Evolutionary conservation across 2,113 vertebrate genomes (phyloP).

Genomic region (Peucedramus taeniatus): DNA sequence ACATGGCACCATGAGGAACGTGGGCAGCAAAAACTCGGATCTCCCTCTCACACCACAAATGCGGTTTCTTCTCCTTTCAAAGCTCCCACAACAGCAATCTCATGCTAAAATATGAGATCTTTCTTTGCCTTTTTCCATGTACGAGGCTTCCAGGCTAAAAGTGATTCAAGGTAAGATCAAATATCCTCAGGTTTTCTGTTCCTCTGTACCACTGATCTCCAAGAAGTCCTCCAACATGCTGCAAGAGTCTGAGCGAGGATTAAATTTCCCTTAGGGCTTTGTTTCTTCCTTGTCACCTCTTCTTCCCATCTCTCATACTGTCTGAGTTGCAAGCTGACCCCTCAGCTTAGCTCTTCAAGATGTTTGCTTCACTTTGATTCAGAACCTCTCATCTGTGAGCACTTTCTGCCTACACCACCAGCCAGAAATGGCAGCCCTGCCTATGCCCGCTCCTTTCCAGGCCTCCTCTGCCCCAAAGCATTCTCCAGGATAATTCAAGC

Average conservation of each 20-base stretch:
- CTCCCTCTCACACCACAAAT: not conserved
- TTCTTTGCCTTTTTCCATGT: not conserved
- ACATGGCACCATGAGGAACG: not conserved
- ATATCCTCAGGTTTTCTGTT: not conserved
- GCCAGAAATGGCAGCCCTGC: not conserved
- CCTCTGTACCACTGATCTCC: not conserved
- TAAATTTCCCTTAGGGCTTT: not conserved
- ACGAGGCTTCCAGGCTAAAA: not conserved
- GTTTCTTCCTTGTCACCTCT: not conserved
- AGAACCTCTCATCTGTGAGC: accelerated
- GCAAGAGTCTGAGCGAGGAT: not conserved
- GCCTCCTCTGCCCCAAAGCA: not conserved
- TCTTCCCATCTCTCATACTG: not conserved
- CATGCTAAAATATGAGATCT: not conserved
- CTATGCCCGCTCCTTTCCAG: accelerated
- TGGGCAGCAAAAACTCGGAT: not conserved
- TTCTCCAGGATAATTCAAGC: not conserved
- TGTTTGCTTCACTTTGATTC: not conserved
- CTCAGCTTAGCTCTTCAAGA: not conserved
- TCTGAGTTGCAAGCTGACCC: not conserved
- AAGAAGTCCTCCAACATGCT: not conserved
- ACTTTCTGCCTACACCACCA: not conserved
- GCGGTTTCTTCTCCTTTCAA: not conserved
- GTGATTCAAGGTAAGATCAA: not conserved
- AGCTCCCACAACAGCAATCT: not conserved